Conservation (phyloP, 2,797 vertebrate genomes). For the Sphenopsis melanotis region DNA sequence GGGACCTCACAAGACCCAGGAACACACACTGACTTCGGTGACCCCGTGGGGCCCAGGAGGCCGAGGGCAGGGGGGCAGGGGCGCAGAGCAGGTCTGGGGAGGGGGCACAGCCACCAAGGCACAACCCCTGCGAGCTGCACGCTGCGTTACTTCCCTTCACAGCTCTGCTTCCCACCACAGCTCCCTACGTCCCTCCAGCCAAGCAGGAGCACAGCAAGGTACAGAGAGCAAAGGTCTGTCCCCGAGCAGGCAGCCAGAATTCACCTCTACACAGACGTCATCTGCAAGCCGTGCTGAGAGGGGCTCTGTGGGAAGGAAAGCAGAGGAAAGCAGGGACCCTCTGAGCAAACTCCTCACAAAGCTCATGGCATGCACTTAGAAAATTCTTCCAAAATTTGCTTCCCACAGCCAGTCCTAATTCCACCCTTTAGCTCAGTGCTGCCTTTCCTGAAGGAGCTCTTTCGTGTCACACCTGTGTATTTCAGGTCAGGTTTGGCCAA, state of each 20-base stretch:
- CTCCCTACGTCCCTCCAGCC: neutral
- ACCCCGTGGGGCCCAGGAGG: neutral
- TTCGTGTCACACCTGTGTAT: neutral
- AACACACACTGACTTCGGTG: neutral
- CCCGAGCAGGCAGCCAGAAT: neutral
- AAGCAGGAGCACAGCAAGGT: neutral
- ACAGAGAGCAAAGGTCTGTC: neutral
- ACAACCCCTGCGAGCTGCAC: neutral
- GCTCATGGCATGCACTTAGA: neutral
- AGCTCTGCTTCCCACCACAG: neutral
- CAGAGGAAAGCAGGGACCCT: neutral
- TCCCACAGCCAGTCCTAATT: neutral
- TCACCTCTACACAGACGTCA: neutral
- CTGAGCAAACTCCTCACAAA: neutral
- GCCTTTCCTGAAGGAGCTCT: neutral
- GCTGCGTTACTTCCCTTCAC: neutral
- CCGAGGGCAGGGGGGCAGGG: neutral
- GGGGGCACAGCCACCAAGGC: neutral
- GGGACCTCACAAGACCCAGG: neutral
- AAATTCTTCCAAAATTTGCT: neutral
- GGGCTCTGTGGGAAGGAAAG: neutral
- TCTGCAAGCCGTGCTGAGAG: neutral
- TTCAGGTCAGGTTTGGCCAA: neutral
- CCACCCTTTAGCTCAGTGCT: neutral
- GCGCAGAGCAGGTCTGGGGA: rapidly evolving